phyloP scores from a whole-genome alignment of 2,113 vertebrate species.

The Gymnogyps californianus region DNA sequence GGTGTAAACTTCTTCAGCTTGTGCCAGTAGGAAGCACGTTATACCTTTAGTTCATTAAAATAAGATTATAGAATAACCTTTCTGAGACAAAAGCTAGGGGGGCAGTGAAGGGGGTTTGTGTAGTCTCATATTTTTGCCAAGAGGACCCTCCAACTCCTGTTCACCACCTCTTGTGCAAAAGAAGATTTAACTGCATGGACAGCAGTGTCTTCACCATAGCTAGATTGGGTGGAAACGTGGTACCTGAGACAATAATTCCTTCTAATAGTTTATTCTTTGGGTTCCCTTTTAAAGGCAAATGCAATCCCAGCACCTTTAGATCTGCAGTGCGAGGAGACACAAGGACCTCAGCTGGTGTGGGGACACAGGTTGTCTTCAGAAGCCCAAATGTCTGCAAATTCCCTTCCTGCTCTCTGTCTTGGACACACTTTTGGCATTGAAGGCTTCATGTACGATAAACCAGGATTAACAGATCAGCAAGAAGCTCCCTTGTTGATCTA shows the following conservation, averaged over 20 bases:
- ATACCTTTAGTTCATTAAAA: background rate
- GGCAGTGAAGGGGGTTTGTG: accelerated
- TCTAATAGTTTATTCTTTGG: background rate
- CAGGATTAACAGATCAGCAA: background rate
- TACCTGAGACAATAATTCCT: background rate
- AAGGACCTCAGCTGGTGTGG: background rate
- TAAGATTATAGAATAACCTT: background rate
- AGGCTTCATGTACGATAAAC: background rate
- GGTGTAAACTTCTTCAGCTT: background rate
- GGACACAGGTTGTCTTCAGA: background rate
- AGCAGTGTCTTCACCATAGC: background rate
- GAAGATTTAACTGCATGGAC: background rate
- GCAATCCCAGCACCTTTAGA: background rate
- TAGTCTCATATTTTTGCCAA: background rate
- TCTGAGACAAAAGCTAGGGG: background rate
- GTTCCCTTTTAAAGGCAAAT: background rate
- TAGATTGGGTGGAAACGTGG: background rate
- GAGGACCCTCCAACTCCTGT: background rate
- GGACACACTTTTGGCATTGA: background rate
- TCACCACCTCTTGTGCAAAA: background rate
- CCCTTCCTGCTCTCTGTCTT: background rate
- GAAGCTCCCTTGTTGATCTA: background rate
- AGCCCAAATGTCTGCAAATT: background rate
- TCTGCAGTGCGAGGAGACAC: background rate
- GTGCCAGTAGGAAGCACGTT: background rate